phyloP scores from a whole-genome alignment of 2,113 vertebrate species.

The Passerina amoena region DNA sequence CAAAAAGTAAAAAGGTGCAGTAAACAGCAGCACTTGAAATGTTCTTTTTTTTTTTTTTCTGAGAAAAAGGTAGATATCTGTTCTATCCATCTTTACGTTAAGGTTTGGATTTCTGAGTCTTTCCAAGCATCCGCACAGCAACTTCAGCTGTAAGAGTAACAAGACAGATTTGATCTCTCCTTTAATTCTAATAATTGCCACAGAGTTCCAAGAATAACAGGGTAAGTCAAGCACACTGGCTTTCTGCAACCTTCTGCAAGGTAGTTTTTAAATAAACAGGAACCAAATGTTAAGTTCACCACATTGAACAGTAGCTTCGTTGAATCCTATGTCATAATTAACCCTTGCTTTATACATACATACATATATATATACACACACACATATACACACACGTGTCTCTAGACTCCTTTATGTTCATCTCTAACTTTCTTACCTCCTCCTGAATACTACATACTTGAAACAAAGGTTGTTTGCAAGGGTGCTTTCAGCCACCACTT shows the following conservation, averaged over 20 bases:
- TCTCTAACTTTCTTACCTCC: not conserved
- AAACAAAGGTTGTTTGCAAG: not conserved
- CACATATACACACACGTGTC: not conserved
- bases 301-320: not conserved
- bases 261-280: not conserved
- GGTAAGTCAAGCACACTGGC: not conserved
- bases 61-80: not conserved
- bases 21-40: not conserved
- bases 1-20: conserved; percentile 51
- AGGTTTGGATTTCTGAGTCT: not conserved
- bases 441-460: accelerated
- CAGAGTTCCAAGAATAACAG: not conserved
- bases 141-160: not conserved
- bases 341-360: not conserved
- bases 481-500: not conserved
- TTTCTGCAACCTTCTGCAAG: not conserved
- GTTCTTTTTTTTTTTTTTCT: not conserved
- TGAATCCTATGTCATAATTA: not conserved
- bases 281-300: not conserved
- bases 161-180: not conserved
- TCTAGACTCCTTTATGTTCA: not conserved
- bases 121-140: not conserved
- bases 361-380: not conserved
- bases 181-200: not conserved
- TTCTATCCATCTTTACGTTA: not conserved